Evolutionary conservation across 2,113 vertebrate species (phyloP).

Genomic region (Arothron firmamentum): DNA sequence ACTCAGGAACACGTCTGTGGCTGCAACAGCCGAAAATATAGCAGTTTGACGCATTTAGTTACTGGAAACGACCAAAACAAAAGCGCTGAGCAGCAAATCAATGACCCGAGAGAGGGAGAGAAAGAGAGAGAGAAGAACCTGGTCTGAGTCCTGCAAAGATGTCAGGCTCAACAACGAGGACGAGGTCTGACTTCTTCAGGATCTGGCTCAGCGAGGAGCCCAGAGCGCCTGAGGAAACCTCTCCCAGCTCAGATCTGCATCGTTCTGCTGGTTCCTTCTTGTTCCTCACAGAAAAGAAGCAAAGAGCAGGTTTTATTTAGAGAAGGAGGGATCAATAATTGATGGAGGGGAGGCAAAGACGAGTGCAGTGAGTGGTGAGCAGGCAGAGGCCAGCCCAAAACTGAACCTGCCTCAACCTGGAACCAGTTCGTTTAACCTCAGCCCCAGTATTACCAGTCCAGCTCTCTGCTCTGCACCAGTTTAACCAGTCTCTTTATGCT

Average conservation of each 20-base stretch:
- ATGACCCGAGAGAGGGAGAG: conserved; percentile 5
- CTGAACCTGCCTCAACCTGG: no score
- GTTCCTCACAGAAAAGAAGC: not conserved
- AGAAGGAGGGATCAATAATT: not conserved
- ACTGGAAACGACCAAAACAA: not conserved
- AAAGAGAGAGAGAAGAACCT: conserved; percentile 9
- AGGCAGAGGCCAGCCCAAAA: no score
- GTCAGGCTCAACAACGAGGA: conserved; percentile 19
- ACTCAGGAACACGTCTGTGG: no score
- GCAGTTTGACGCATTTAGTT: no score
- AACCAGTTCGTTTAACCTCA: no score
- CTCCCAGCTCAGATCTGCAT: conserved; percentile 15
- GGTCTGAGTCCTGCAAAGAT: not conserved
- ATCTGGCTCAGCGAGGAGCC: conserved; percentile 48
- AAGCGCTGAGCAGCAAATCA: conserved; percentile 9
- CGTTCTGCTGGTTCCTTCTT: not conserved
- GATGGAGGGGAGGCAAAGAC: not conserved
- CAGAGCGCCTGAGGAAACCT: conserved; percentile 26
- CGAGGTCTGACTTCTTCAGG: conserved; percentile 43
- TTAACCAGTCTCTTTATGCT: no score
- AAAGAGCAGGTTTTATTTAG: not conserved
- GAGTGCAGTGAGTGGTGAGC: not conserved
- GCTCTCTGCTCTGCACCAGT: no score
- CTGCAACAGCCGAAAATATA: no score
- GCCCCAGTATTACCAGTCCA: no score